Percentiles rank a stretch among this genome's conserved stretches.
Evolutionary conservation across 2,113 vertebrate genomes (phyloP).

Genomic region (Mixornis gularis): DNA sequence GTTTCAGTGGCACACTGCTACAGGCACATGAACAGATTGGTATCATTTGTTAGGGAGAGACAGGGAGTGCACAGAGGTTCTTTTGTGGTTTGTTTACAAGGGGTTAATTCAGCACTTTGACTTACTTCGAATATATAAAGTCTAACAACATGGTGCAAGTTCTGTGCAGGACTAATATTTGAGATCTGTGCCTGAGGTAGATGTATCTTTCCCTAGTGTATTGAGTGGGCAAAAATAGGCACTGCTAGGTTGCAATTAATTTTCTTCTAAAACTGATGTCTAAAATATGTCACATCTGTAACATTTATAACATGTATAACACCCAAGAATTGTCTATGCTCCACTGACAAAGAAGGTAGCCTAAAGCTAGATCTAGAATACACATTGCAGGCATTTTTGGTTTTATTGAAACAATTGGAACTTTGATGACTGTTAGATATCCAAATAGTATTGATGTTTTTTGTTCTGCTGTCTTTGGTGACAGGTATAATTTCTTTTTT

Average conservation of each 20-base stretch:
- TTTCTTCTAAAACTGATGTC: not conserved
- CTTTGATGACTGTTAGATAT: not conserved
- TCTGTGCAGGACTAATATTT: not conserved
- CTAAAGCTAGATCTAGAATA: not conserved
- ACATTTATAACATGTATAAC: not conserved
- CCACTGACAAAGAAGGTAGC: not conserved
- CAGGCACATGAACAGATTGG: fast-evolving
- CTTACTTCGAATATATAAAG: not conserved
- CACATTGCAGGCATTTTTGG: not conserved
- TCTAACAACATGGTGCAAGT: not conserved
- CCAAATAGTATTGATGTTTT: not conserved
- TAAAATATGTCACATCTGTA: not conserved
- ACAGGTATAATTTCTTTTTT: not conserved
- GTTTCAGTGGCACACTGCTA: not conserved
- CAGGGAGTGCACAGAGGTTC: not conserved
- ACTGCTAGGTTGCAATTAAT: not conserved
- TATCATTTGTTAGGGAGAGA: not conserved
- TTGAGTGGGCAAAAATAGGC: not conserved
- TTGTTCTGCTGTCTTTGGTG: not conserved
- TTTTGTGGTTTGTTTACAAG: not conserved
- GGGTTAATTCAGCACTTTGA: not conserved
- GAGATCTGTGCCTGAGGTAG: not conserved
- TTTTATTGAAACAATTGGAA: not conserved
- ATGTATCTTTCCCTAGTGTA: not conserved
- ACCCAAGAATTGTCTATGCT: not conserved